These are phyloP conservation scores for Ellobius talpinus DNA, from an alignment of 2,113 vertebrate species.

Conservation along the genomic window DNA sequence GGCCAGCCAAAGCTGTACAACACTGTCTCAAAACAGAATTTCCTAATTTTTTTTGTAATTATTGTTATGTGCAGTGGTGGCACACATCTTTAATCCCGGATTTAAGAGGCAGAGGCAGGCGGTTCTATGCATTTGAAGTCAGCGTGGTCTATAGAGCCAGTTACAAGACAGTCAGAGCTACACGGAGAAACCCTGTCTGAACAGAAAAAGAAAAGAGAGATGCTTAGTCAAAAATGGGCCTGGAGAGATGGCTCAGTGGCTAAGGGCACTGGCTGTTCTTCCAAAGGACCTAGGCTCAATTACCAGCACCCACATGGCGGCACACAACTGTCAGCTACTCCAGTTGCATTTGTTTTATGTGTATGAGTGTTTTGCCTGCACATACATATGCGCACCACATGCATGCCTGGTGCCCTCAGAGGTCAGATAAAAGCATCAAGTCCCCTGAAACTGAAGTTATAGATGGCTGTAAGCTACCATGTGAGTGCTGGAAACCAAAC, in stretches of 20 bases:
- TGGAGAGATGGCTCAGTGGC: neutral
- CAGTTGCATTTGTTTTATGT: neutral
- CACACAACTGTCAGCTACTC: neutral
- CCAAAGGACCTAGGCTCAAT: neutral
- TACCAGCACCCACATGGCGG: neutral
- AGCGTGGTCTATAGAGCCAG: neutral
- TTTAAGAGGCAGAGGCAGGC: neutral
- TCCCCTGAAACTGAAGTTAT: neutral
- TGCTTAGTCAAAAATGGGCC: neutral
- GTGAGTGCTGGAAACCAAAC: neutral
- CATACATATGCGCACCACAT: neutral
- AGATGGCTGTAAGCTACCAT: neutral
- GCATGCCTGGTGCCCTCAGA: neutral
- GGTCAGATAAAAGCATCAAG: neutral
- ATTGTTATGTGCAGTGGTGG: neutral
- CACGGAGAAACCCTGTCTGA: neutral
- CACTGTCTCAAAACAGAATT: neutral
- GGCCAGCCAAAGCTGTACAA: neutral
- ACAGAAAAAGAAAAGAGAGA: neutral
- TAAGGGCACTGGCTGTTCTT: neutral
- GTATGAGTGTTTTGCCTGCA: neutral
- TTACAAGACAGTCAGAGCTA: neutral
- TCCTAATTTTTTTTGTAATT: neutral
- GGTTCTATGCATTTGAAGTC: neutral
- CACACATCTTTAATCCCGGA: neutral